Evolutionary conservation across 2,888 invertebrate genomes (phyloP).

Genomic region (Dorcus parallelipipedus): DNA sequence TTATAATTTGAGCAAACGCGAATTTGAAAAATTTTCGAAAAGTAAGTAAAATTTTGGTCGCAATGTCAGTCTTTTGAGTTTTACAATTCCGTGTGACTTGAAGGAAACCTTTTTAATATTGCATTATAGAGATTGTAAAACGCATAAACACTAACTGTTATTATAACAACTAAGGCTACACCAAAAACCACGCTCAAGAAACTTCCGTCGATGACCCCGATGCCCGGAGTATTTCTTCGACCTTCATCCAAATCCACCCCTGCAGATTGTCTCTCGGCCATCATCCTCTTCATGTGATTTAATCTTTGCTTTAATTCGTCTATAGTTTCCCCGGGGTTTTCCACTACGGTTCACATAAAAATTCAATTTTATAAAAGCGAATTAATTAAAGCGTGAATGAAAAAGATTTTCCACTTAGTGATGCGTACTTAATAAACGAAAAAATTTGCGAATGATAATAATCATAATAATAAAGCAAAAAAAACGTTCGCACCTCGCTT

Average conservation of each 20-base stretch:
- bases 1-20: background rate
- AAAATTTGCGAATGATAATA: no score
- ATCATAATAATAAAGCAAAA: no score
- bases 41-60: background rate
- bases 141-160: constrained; percentile 79
- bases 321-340: constrained; percentile 61
- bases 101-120: constrained; percentile 78
- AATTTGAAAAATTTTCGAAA: background rate
- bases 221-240: constrained; percentile 37
- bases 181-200: constrained; percentile 82
- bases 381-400: no score
- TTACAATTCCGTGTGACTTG: constrained; percentile 77
- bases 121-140: constrained; percentile 81
- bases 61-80: background rate
- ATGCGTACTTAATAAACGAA: no score
- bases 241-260: constrained; percentile 50
- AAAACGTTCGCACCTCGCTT: no score
- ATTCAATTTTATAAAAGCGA: no score
- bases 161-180: constrained; percentile 71
- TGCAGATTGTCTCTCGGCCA: constrained; percentile 67
- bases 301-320: constrained; percentile 76
- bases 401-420: no score
- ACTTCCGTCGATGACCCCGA: constrained; percentile 75
- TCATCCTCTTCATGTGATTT: constrained; percentile 75
- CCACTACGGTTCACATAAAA: background rate